These are phyloP conservation scores for Meteorus colon DNA, from an alignment of 2,888 invertebrate species.

Conservation along the genomic window DNA sequence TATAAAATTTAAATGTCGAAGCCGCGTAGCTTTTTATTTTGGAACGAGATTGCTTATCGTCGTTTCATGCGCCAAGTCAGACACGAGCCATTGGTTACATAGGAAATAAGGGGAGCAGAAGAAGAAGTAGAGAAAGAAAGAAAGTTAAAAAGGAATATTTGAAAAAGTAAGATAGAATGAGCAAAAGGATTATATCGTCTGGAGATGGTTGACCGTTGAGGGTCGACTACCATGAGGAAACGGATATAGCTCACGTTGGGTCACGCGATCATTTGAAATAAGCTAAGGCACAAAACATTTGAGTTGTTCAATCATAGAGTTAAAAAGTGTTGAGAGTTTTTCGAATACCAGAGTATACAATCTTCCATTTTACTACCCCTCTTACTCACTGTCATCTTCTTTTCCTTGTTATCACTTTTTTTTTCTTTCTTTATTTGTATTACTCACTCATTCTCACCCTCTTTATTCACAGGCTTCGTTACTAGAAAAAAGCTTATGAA, in stretches of 20 bases:
- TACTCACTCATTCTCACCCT: not conserved
- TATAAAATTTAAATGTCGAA: slow-evolving; percentile 52
- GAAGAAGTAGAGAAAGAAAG: not conserved
- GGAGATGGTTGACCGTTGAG: slow-evolving; percentile 64
- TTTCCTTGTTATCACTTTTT: not conserved
- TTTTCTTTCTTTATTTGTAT: not conserved
- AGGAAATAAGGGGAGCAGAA: not conserved
- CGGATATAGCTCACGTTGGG: slow-evolving; percentile 69
- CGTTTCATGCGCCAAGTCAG: slow-evolving; percentile 41
- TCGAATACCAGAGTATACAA: slow-evolving; percentile 10
- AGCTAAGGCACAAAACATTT: slow-evolving; percentile 69
- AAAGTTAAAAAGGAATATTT: not conserved
- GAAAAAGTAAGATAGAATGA: not conserved
- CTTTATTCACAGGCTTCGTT: slow-evolving; percentile 13
- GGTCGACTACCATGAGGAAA: slow-evolving; percentile 60
- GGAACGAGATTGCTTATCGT: slow-evolving; percentile 48
- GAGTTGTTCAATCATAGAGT: slow-evolving; percentile 69
- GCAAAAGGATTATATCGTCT: slow-evolving; percentile 11
- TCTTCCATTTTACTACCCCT: not conserved
- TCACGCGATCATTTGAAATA: slow-evolving; percentile 67
- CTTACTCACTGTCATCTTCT: not conserved
- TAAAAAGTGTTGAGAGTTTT: slow-evolving; percentile 26
- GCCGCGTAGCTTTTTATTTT: slow-evolving; percentile 49
- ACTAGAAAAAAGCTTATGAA: not conserved
- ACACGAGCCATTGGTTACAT: slow-evolving; percentile 61